Evolutionary conservation across 2,888 invertebrate genomes (phyloP), one percentile per base, ranked within the genome.

Genomic region (Abscondita cerata): DNA sequence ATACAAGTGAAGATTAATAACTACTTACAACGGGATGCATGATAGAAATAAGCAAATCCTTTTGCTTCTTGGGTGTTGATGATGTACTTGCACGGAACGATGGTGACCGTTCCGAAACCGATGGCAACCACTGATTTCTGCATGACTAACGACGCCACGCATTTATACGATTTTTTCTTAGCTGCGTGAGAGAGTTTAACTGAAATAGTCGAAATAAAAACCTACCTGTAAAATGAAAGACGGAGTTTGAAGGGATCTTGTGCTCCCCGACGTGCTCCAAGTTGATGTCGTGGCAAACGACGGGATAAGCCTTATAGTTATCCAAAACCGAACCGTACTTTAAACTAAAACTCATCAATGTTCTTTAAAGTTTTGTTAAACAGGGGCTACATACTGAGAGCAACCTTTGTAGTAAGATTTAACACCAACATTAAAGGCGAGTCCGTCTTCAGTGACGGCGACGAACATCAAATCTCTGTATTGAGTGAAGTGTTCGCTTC

Each of bases 311-410:
- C 1, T 72, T 68, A 40, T 75, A 83, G 0, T 83, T 83, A 12
- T 81, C 76, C 52, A 85, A 78, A 1, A 87, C 80, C 54, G 79
- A 82, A 0, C 88, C 88, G 52, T 81, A 84, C 65, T 83, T 80
- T 47, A 84, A 80, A 59, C 88, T 88, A 73, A 33, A 76, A 76
- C 33, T 44, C 46, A n/a, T n/a, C 38, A 51, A 55, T 19, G 25
- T 25, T 18, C 40, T n/a, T 16, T 18, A 34, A n/a, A n/a, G 36
- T 2, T 6, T 15, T 54, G 9, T 9, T 57, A 33, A 6, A 38
- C 25, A 54, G 78, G 19, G 20, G 6, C 20, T n/a, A 46, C 52
- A 84, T 78, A 90, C 89, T 85, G 83, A 1, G 86, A 83, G 61
- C 87, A 77, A 12, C 81, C 81, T 1, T 74, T 78, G 48, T 82